Evolutionary conservation across 2,888 invertebrate genomes (phyloP).

Genomic region (Allophyes oxyacanthae): DNA sequence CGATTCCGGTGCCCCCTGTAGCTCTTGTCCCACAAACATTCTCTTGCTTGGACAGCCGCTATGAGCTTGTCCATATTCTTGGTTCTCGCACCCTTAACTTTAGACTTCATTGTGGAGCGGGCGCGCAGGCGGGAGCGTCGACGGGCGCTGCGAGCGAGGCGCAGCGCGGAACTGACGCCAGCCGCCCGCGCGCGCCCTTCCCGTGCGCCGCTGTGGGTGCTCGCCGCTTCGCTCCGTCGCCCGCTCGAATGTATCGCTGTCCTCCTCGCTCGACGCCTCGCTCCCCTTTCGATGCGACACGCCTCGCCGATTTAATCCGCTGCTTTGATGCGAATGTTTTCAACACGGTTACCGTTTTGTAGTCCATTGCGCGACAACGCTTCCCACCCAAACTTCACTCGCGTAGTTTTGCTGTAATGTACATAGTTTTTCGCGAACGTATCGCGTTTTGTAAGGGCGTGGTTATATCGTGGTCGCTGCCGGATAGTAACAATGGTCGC

Average conservation of each 20-base stretch:
- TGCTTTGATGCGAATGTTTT: slow-evolving; percentile 30
- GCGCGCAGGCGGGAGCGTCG: slow-evolving; percentile 72
- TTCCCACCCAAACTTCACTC: not conserved
- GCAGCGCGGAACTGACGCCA: slow-evolving; percentile 71
- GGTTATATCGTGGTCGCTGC: slow-evolving; percentile 52
- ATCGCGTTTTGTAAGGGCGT: slow-evolving; percentile 45
- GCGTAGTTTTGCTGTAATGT: slow-evolving; percentile 42
- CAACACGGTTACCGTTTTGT: not conserved
- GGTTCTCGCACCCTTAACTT: slow-evolving; percentile 76
- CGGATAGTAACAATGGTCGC: slow-evolving; percentile 62
- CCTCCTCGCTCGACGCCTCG: slow-evolving; percentile 77
- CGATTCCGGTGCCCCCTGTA: slow-evolving; percentile 84
- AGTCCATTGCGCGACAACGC: slow-evolving; percentile 40
- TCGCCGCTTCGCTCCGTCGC: slow-evolving; percentile 70
- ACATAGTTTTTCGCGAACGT: slow-evolving; percentile 12
- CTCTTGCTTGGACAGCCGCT: slow-evolving; percentile 85
- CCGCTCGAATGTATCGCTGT: slow-evolving; percentile 65
- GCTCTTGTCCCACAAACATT: slow-evolving; percentile 85
- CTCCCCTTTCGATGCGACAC: slow-evolving; percentile 72
- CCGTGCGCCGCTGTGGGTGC: slow-evolving; percentile 42
- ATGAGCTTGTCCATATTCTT: slow-evolving; percentile 86
- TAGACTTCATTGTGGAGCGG: slow-evolving; percentile 76
- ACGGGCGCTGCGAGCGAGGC: slow-evolving; percentile 68
- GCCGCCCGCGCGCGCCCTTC: slow-evolving; percentile 51
- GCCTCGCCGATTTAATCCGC: slow-evolving; percentile 61